These are phyloP conservation scores for Neodontobutis hainanensis DNA, from an alignment of 2,113 vertebrate genomes.

Conservation along the genomic window DNA sequence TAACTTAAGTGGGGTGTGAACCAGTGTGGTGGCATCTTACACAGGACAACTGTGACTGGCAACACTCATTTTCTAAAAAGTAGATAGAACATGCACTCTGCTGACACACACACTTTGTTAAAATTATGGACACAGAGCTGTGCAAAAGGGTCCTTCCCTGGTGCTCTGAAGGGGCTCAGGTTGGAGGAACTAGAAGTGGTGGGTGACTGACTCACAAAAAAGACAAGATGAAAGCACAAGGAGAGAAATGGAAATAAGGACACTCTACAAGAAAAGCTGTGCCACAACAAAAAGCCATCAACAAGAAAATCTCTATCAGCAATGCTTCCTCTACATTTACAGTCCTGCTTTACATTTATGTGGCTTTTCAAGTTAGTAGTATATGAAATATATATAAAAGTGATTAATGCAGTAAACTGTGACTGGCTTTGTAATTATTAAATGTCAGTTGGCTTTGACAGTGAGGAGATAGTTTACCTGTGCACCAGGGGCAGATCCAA, in stretches of 20 bases:
- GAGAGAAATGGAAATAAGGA: slow-evolving; percentile 68
- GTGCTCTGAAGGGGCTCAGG: slow-evolving; percentile 91
- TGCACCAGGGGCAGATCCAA: slow-evolving; percentile 88
- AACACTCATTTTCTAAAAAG: slow-evolving; percentile 3
- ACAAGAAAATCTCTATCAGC: background rate
- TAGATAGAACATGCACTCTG: slow-evolving; percentile 41
- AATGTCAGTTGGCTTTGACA: background rate
- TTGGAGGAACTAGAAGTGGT: slow-evolving; percentile 92
- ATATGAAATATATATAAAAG: too few species aligned
- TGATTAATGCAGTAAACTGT: too few species aligned
- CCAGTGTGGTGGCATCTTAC: background rate
- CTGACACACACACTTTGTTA: slow-evolving; percentile 22
- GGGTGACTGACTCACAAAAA: slow-evolving; percentile 86
- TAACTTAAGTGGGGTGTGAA: background rate
- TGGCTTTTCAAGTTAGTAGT: background rate
- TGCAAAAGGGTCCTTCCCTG: slow-evolving; percentile 92
- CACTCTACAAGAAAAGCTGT: background rate
- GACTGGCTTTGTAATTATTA: too few species aligned
- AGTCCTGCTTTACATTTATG: background rate
- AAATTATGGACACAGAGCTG: slow-evolving; percentile 95
- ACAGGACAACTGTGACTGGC: background rate
- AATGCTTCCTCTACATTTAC: background rate
- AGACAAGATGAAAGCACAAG: slow-evolving; percentile 82
- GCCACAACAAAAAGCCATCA: background rate
- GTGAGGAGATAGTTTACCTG: slow-evolving; percentile 80